Evolutionary conservation across 2,113 vertebrate genomes (phyloP).

Genomic region (Notarius quadriscutis): DNA sequence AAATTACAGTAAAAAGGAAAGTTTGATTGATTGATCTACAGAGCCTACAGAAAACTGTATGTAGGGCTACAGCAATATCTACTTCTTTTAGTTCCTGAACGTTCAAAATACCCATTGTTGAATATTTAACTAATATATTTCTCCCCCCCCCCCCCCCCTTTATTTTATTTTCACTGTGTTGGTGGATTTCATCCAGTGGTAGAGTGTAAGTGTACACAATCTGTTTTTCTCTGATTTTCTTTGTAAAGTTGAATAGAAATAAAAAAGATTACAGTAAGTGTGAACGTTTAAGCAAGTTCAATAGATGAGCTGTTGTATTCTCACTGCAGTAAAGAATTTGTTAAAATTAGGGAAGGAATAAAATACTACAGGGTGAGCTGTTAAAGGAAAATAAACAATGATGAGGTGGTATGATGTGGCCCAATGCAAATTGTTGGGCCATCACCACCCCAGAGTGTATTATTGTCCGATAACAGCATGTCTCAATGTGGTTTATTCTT

Average conservation of each 20-base stretch:
- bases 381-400: neutral
- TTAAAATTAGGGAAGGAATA: neutral
- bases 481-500: neutral
- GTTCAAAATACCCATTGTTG: neutral
- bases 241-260: neutral
- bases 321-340: neutral
- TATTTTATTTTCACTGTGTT: neutral
- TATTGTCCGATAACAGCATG: neutral
- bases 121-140: neutral
- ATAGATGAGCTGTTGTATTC: neutral
- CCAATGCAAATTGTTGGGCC: neutral
- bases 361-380: neutral
- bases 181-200: neutral
- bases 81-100: neutral
- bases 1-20: neutral
- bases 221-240: neutral
- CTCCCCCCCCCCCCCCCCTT: neutral
- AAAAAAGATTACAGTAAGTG: neutral
- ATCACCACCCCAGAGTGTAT: neutral
- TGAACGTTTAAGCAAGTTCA: neutral
- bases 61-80: neutral
- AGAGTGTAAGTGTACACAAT: neutral
- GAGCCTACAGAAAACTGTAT: neutral
- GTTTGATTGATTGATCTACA: neutral
- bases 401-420: neutral